phyloP scores from a whole-genome alignment of 2,797 vertebrate genomes.

The Clarias platycephalus region DNA sequence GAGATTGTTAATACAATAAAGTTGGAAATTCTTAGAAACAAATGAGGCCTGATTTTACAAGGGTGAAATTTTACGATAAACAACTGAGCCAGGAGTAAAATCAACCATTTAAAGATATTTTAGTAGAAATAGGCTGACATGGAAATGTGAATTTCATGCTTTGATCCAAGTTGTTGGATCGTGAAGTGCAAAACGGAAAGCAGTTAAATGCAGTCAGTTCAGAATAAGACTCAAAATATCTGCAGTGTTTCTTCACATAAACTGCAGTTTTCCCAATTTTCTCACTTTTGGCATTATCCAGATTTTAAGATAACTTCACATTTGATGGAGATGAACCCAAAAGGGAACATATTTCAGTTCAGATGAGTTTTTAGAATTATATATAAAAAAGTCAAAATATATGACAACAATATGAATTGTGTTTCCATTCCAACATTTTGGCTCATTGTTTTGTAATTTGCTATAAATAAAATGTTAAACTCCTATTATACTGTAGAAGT shows the following conservation, averaged over 20 bases:
- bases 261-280: not conserved
- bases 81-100: not conserved
- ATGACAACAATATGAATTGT: not conserved
- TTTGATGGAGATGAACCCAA: no score
- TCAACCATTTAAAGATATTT: not conserved
- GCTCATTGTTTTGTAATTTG: not conserved
- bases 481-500: not conserved
- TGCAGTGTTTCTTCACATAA: not conserved
- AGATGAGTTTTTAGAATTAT: not conserved
- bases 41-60: not conserved
- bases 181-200: not conserved
- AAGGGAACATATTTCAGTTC: not conserved
- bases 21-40: not conserved
- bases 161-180: not conserved
- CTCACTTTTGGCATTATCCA: not conserved
- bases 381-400: not conserved
- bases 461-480: not conserved
- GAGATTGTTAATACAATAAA: not conserved
- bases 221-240: not conserved
- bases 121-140: no score
- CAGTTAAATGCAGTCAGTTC: not conserved
- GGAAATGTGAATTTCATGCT: slow-evolving; percentile 2
- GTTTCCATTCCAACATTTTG: not conserved
- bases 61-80: not conserved
- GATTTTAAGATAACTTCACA: not conserved